A percentile compares a stretch with the other conserved stretches of the same genome.
Conservation (phyloP, 2,888 invertebrate genomes). For the Yponomeuta evonymella region DNA sequence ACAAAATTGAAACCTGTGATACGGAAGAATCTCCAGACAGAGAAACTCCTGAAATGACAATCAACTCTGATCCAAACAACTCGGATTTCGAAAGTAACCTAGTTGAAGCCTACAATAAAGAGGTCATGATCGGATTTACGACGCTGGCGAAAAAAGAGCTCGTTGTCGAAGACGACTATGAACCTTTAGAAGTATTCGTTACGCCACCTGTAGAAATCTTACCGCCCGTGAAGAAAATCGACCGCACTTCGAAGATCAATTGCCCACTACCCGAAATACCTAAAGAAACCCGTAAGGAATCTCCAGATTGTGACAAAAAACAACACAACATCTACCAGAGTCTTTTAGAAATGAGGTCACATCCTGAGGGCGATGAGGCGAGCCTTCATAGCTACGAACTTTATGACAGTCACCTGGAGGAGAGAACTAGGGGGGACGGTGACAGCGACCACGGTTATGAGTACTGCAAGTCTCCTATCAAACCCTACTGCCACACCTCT, state of each 20-base stretch:
- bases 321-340: constrained; percentile 64
- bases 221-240: constrained; percentile 38
- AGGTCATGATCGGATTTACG: constrained; percentile 55
- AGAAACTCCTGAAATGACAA: constrained; percentile 35
- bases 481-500: constrained; percentile 61
- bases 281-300: constrained; percentile 31
- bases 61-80: constrained; percentile 30
- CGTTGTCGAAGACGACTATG: constrained; percentile 62
- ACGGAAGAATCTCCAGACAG: constrained; percentile 18
- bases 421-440: constrained; percentile 63
- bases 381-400: constrained; percentile 74
- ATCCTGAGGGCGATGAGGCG: constrained; percentile 67
- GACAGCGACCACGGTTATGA: constrained; percentile 72
- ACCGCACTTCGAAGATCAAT: constrained; percentile 58
- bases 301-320: constrained; percentile 27
- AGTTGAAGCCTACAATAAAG: constrained; percentile 64
- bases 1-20: constrained; percentile 21
- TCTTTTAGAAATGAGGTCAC: constrained; percentile 64
- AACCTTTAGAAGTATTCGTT: constrained; percentile 59
- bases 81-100: constrained; percentile 65
- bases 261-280: constrained; percentile 72
- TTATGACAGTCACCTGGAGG: constrained; percentile 59
- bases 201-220: constrained; percentile 52
- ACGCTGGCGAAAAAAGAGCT: constrained; percentile 45
- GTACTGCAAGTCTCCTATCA: constrained; percentile 65